phyloP scores from a whole-genome alignment of 2,797 vertebrate species.

The Hoplostethus atlanticus region DNA sequence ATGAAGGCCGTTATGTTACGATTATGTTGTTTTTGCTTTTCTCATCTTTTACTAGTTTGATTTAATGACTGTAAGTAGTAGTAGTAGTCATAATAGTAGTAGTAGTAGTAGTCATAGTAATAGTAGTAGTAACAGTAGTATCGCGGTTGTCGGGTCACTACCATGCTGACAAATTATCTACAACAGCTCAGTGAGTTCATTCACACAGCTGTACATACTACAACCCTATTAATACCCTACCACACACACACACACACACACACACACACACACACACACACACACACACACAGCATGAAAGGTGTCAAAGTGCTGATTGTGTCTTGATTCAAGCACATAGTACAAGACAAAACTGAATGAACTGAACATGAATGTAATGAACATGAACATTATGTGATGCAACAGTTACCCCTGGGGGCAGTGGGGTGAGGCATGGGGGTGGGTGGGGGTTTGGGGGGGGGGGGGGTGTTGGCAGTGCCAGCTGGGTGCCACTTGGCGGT shows the following conservation, averaged over 20 bases:
- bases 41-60: no score
- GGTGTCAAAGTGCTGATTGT: constrained; percentile 27
- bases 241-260: constrained; percentile 46
- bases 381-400: constrained; percentile 31
- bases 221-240: constrained; percentile 64
- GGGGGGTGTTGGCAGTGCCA: constrained; percentile 9
- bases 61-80: no score
- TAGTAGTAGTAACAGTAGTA: not conserved
- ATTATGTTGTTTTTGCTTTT: no score
- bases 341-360: no score
- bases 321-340: no score
- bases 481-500: constrained; percentile 47
- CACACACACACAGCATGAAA: constrained; percentile 36
- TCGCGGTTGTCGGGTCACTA: not conserved
- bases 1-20: no score
- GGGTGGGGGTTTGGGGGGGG: not conserved
- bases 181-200: constrained; percentile 46
- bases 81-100: not conserved
- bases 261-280: no score
- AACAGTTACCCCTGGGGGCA: not conserved
- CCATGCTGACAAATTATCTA: constrained; percentile 21
- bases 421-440: not conserved
- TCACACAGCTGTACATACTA: constrained; percentile 61
- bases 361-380: not conserved
- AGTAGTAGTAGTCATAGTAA: not conserved